phyloP scores from a whole-genome alignment of 2,888 invertebrate species.

The Escarpia spicata region DNA sequence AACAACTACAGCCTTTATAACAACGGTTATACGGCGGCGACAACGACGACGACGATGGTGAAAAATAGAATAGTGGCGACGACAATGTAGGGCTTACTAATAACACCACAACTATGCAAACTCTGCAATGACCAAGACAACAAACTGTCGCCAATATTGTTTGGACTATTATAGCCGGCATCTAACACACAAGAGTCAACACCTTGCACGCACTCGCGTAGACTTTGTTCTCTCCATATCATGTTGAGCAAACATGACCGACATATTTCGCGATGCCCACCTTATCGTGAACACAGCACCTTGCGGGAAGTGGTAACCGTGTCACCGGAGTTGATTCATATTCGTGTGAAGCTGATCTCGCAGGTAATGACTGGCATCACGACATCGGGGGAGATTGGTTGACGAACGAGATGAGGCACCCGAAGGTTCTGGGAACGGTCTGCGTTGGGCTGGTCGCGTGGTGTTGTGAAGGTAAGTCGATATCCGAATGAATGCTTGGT shows the following conservation, averaged over 20 bases:
- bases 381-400: not conserved
- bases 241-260: conserved; percentile 6
- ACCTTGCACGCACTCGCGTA: not conserved
- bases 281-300: not conserved
- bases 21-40: too few relatives aligned
- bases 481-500: not conserved
- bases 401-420: not conserved
- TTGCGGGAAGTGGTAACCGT: not conserved
- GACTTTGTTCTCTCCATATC: not conserved
- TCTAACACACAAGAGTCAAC: not conserved
- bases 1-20: too few relatives aligned
- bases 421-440: not conserved
- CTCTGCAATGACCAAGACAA: not conserved
- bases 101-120: not conserved
- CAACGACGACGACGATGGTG: too few relatives aligned
- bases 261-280: not conserved
- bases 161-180: not conserved
- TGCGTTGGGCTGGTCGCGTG: not conserved
- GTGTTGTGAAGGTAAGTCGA: not conserved
- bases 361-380: not conserved
- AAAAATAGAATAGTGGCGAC: not conserved
- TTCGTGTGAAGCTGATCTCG: not conserved
- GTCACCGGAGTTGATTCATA: not conserved
- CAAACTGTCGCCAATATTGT: not conserved
- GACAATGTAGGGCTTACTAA: too few relatives aligned